Evolutionary conservation across 2,113 vertebrate genomes (phyloP), one percentile per base, ranked within the genome.

Genomic region (Lucifuga dentata): DNA sequence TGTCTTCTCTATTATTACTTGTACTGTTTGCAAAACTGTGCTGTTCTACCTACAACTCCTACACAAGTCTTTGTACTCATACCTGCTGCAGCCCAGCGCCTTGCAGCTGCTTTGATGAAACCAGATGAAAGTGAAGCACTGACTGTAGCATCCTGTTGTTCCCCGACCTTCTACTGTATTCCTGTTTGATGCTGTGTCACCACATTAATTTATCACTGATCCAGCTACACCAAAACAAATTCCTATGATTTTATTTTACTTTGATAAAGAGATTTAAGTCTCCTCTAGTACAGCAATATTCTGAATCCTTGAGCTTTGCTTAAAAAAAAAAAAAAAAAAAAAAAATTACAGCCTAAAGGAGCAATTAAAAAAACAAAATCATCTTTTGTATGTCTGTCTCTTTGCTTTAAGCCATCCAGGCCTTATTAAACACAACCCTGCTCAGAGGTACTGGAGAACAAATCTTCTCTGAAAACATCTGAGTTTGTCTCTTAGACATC

Each of bases 121-220:
- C 11, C 2, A 55, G n/a, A 78, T 43, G 15, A 38, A 53, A 50
- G 56, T 23, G 59, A 53, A 52, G 36, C 36, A 20, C 13, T 17
- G 41, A 51, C 13, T 41, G 23, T 21, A 41, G 24, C 16, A 19
- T 51, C 15, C 19, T 61, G 62, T 55, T 48, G 58, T 57, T 64
- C 8, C 3, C 63, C 58, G 21, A 2, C 36, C 13, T 38, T 44
- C 38, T 46, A 39, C 40, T 40, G 36, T 7, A 40, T 11, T 12
- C n/a, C 13, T 24, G 49, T 11, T 38, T 29, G 32, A 61, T 41
- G 35, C 56, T 15, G 65, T 49, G 71, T 66, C 16, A 15, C 23
- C 8, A 15, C 24, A 44, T 62, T 68, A 67, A 24, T 68, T 53
- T 59, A 58, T 68, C 46, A 74, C 13, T 16, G 67, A 11, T 11